Conservation (phyloP, 1,140 invertebrate genomes). For the Diorhabda sublineata region DNA sequence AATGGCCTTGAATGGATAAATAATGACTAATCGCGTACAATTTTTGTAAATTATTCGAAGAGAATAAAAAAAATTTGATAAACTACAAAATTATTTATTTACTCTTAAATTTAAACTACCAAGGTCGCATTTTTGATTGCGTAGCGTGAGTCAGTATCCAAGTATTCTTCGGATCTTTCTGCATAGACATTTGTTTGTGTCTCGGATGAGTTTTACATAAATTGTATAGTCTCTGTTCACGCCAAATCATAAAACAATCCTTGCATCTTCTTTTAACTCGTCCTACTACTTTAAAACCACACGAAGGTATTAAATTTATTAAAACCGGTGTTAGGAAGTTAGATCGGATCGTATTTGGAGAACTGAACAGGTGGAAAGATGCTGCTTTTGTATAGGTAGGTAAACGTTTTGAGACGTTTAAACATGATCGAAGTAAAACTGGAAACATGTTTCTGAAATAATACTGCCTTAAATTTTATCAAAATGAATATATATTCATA, state of each 20-base stretch:
- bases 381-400: not conserved
- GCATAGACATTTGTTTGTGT: constrained; percentile 74
- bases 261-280: constrained; percentile 62
- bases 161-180: constrained; percentile 58
- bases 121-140: constrained; percentile 59
- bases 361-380: not conserved
- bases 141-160: constrained; percentile 70
- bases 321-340: constrained; percentile 17
- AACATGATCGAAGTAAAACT: not conserved
- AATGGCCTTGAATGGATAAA: constrained; percentile 53
- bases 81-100: not conserved
- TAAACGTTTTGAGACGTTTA: not conserved
- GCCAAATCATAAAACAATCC: constrained; percentile 68
- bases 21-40: too few species aligned
- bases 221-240: constrained; percentile 65
- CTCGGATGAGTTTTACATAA: constrained; percentile 69
- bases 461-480: not conserved
- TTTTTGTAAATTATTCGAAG: too few species aligned
- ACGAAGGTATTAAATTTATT: constrained; percentile 28
- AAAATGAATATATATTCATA: too few species aligned
- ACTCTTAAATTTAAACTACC: constrained; percentile 41
- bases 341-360: not conserved
- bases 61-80: not conserved
- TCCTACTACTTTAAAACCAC: constrained; percentile 60
- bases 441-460: not conserved